Evolutionary conservation across 1,140 invertebrate genomes (phyloP).

Genomic region (Drosophila dunni): DNA sequence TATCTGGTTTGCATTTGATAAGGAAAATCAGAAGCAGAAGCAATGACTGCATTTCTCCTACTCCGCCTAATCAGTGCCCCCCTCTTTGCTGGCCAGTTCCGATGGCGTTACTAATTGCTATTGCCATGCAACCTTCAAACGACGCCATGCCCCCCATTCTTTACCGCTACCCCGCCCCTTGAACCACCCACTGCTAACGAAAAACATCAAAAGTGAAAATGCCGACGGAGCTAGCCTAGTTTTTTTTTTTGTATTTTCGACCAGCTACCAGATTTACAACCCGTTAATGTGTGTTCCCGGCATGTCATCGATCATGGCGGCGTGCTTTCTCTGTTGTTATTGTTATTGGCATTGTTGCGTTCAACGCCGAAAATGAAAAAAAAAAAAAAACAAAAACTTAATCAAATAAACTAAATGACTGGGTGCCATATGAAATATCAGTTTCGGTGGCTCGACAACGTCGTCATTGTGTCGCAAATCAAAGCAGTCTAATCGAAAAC

Average conservation of each 20-base stretch:
- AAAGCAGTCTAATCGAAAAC: slow-evolving; percentile 81
- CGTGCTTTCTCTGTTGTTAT: slow-evolving; percentile 66
- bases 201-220: slow-evolving; percentile 53
- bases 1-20: slow-evolving; percentile 49
- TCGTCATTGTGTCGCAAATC: slow-evolving; percentile 77
- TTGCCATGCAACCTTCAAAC: slow-evolving; percentile 80
- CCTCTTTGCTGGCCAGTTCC: neutral
- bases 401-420: slow-evolving; percentile 79
- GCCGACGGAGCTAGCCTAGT: slow-evolving; percentile 55
- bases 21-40: slow-evolving; percentile 1
- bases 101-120: slow-evolving; percentile 71
- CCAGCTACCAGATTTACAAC: slow-evolving; percentile 75
- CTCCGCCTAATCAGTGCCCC: slow-evolving; percentile 10
- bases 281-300: slow-evolving; percentile 76
- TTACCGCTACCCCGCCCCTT: neutral
- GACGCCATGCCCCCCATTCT: slow-evolving; percentile 41
- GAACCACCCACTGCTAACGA: slow-evolving; percentile 33
- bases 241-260: slow-evolving; percentile 28
- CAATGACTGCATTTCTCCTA: neutral
- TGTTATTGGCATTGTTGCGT: slow-evolving; percentile 19
- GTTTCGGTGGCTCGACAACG: slow-evolving; percentile 49
- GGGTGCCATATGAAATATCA: slow-evolving; percentile 66
- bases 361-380: slow-evolving; percentile 36
- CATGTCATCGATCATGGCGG: slow-evolving; percentile 80
- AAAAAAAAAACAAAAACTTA: slow-evolving; percentile 53